Conservation (phyloP, 1,140 invertebrate genomes). For the Drosophila nigromelanica region DNA sequence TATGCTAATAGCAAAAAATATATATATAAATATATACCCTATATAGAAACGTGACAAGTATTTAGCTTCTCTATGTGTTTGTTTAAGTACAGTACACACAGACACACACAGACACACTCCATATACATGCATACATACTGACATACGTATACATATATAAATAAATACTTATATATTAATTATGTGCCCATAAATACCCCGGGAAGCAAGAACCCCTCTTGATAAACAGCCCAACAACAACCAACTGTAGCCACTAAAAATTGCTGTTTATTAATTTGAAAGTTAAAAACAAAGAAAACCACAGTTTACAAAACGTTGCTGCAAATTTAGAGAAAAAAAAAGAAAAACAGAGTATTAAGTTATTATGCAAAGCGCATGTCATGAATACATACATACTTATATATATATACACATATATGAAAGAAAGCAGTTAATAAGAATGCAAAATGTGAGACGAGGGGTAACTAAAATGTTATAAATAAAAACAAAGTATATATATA, state of each 20-base stretch:
- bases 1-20: constrained; percentile 25
- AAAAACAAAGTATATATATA: constrained; percentile 44
- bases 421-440: constrained; percentile 11
- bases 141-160: constrained; percentile 13
- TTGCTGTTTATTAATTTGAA: constrained; percentile 47
- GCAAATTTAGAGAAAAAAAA: constrained; percentile 1
- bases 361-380: constrained; percentile 13
- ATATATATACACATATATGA: constrained; percentile 17
- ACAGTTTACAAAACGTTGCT: constrained; percentile 3
- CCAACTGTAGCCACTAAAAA: constrained; percentile 32
- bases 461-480: constrained; percentile 61
- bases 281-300: background rate
- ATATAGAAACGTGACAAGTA: constrained; percentile 34
- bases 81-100: constrained; percentile 34
- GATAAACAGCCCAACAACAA: constrained; percentile 22
- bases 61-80: constrained; percentile 48
- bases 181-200: constrained; percentile 7
- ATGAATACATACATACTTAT: constrained; percentile 24
- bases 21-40: constrained; percentile 4
- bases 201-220: constrained; percentile 3
- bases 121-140: constrained; percentile 11
- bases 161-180: constrained; percentile 8
- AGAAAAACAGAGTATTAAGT: constrained; percentile 19
- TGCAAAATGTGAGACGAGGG: constrained; percentile 35
- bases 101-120: constrained; percentile 6